Base-by-base conservation (phyloP, 2,888 invertebrate genomes). In the Drosophila nr. perissopoda region DNA sequence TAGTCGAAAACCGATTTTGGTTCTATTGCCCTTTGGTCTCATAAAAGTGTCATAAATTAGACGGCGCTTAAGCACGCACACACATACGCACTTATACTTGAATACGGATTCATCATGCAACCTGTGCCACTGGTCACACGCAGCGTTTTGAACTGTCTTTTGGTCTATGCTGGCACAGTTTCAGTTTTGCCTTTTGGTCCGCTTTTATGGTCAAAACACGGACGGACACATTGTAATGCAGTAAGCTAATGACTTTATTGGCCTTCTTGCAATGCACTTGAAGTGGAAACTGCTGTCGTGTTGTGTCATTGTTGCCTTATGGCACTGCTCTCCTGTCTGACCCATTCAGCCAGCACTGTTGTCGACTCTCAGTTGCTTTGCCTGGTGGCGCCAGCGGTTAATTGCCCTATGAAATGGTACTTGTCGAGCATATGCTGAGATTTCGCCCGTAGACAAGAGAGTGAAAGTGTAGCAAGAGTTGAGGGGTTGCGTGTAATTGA, bases 21-120 rank as follows among this genome's bases (percentile, higher is more conserved):
- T 84, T 87, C 87, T 82, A 89, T 87, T 65, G 76, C 73, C 61
- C 78, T 75, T 76, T 79, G 82, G 82, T 70, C 79, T 83, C 91
- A 90, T 90, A 91, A 91, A 87, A 89, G 78, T 88, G 90, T 87
- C 91, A 90, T 92, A 92, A 92, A 92, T 92, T 91, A 91, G 88
- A 86, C 80, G 91, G 91, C 92, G 91, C 88, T 91, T 84, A 78
- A 56, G 54, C 69, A 82, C 70, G 63, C 71, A 79, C 68, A 59
- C 70, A 73, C 51, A 58, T 31, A 61, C 31, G 57, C 10, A 36
- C 18, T 53, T 29, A 34, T 10, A 27, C 21, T 33, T 18, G 33
- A 33, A 45, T 53, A 16, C 38, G 69, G 49, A 52, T 67, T 60
- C 56, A 68, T 67, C 70, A 66, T 73, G 73, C 78, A 82, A 84